Evolutionary conservation across 53 echinoderm and acorn worm genomes (phyloP).

Genomic region (Hippasteria phrygiana): DNA sequence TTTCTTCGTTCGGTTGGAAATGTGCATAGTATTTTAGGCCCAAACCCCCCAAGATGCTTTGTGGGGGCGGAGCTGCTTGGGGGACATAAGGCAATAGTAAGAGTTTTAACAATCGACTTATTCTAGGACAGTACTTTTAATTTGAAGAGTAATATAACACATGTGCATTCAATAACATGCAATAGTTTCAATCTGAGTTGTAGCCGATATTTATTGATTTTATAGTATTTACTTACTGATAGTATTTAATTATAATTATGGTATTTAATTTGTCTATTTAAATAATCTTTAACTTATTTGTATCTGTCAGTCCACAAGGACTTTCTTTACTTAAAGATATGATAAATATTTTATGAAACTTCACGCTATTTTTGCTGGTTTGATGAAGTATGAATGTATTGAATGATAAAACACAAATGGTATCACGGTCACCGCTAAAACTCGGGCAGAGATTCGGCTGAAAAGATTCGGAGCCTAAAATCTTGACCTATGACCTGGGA

Average conservation of each 20-base stretch:
- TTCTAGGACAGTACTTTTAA: slow-evolving; percentile 25
- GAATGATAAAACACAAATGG: slow-evolving; percentile 28
- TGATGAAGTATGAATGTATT: slow-evolving; percentile 43
- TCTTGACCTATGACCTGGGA: slow-evolving; percentile 33
- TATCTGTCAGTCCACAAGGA: slow-evolving; percentile 11
- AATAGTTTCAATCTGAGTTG: slow-evolving; percentile 42
- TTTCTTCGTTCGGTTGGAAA: not conserved
- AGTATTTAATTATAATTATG: slow-evolving; percentile 43
- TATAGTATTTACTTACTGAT: slow-evolving; percentile 28
- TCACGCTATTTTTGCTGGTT: slow-evolving; percentile 32
- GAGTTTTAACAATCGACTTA: not conserved
- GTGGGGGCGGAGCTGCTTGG: slow-evolving; percentile 59
- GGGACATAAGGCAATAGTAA: slow-evolving; percentile 44
- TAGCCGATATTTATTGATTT: slow-evolving; percentile 62
- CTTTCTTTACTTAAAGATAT: slow-evolving; percentile 12
- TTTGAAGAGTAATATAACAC: not conserved
- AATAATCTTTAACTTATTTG: slow-evolving; percentile 44
- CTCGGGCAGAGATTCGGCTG: slow-evolving; percentile 45
- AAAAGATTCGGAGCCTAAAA: slow-evolving; percentile 63
- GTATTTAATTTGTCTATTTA: slow-evolving; percentile 41
- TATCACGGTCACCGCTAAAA: slow-evolving; percentile 42
- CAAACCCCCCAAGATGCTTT: slow-evolving; percentile 46
- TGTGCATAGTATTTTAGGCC: slow-evolving; percentile 31
- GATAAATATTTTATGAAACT: slow-evolving; percentile 23
- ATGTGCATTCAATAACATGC: slow-evolving; percentile 46